These are phyloP conservation scores for Neria commutata DNA, from an alignment of 2,888 invertebrate species.

Conservation along the genomic window DNA sequence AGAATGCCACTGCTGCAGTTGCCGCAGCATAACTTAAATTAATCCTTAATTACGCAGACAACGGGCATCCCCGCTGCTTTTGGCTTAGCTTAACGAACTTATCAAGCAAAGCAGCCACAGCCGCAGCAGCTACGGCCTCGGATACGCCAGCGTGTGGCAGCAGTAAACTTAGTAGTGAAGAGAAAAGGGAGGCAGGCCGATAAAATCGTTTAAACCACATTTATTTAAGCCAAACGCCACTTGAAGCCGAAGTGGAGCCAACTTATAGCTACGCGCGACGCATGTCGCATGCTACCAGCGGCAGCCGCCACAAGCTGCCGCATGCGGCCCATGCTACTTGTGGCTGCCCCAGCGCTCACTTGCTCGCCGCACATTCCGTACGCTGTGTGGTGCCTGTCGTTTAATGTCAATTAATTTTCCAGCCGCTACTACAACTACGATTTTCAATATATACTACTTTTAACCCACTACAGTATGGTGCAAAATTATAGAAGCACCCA, in stretches of 20 bases:
- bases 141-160: too few relatives aligned
- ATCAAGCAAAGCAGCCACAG: too few relatives aligned
- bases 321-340: background rate
- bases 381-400: constrained; percentile 53
- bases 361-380: background rate
- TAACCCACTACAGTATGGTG: too few relatives aligned
- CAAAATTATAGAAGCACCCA: too few relatives aligned
- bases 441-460: too few relatives aligned
- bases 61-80: constrained; percentile 55
- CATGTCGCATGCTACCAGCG: background rate
- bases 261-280: too few relatives aligned
- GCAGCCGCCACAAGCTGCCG: background rate
- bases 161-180: too few relatives aligned
- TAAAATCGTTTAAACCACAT: constrained; percentile 19
- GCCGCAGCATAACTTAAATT: constrained; percentile 45
- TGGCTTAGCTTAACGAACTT: constrained; percentile 53
- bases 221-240: constrained; percentile 26
- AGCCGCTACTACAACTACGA: too few relatives aligned
- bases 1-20: background rate
- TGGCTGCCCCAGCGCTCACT: too few relatives aligned
- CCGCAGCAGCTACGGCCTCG: constrained; percentile 8
- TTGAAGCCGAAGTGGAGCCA: constrained; percentile 23
- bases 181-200: background rate
- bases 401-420: constrained; percentile 60
- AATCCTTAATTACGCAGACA: constrained; percentile 60